Evolutionary conservation across 2,888 invertebrate species (phyloP).

Genomic region (Drosophila tripunctata): DNA sequence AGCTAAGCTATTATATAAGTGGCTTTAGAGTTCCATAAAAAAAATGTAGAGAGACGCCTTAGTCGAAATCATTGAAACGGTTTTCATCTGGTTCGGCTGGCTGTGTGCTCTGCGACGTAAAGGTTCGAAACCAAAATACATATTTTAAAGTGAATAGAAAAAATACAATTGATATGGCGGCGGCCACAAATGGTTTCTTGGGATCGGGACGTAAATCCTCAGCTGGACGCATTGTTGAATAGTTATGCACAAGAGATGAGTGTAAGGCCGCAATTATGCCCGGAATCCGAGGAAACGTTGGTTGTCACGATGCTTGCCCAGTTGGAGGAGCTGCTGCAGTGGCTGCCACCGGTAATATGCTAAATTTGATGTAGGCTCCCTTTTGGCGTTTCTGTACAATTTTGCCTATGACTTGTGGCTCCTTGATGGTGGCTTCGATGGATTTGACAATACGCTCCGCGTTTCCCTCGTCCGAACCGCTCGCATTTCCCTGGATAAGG

Average conservation of each 20-base stretch:
- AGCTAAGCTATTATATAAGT: too few species aligned
- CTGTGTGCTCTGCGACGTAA: background rate
- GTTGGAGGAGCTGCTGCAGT: background rate
- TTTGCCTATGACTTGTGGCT: slow-evolving; percentile 84
- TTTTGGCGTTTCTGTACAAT: slow-evolving; percentile 88
- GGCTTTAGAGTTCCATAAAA: too few species aligned
- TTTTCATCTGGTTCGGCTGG: background rate
- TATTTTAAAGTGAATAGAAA: slow-evolving; percentile 55
- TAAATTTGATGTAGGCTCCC: slow-evolving; percentile 87
- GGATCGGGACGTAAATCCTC: background rate
- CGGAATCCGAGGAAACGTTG: slow-evolving; percentile 35
- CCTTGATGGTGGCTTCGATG: slow-evolving; percentile 85
- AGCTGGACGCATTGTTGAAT: slow-evolving; percentile 11
- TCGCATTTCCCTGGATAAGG: slow-evolving; percentile 72
- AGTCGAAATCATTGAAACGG: background rate
- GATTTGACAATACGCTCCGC: slow-evolving; percentile 86
- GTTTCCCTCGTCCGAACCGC: slow-evolving; percentile 56
- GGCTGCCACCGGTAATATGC: slow-evolving; percentile 85
- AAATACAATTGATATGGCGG: slow-evolving; percentile 27
- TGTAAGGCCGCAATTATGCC: background rate
- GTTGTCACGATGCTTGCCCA: slow-evolving; percentile 58
- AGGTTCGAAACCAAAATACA: slow-evolving; percentile 36
- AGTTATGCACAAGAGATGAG: slow-evolving; percentile 16
- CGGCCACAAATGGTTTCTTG: slow-evolving; percentile 5
- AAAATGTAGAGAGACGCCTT: too few species aligned